A percentile compares a stretch with the other conserved stretches of the same genome.
These are phyloP conservation scores for Colletes collaris DNA, from an alignment of 2,888 invertebrate genomes.

Conservation along the genomic window DNA sequence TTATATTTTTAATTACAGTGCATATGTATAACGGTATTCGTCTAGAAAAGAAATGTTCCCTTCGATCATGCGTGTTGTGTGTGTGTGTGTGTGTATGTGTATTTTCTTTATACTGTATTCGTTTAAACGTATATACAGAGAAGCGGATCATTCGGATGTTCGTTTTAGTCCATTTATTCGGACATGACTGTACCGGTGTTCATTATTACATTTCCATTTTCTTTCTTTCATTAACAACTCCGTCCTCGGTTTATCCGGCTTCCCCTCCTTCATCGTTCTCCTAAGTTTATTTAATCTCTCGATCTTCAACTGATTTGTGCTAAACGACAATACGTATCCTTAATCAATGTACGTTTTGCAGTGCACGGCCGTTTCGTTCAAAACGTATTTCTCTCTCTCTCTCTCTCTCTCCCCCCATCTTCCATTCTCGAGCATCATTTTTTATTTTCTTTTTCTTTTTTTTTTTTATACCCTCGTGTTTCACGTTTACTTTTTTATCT, in stretches of 20 bases:
- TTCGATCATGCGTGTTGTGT: conserved; percentile 33
- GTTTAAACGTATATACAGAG: conserved; percentile 46
- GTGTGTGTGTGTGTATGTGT: conserved; percentile 4
- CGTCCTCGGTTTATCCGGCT: conserved; percentile 35
- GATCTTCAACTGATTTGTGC: conserved; percentile 74
- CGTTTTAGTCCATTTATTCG: conserved; percentile 40
- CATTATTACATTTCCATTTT: conserved; percentile 13
- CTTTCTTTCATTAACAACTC: conserved; percentile 30
- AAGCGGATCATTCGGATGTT: conserved; percentile 31
- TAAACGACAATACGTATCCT: conserved; percentile 76
- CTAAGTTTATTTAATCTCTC: conserved; percentile 35
- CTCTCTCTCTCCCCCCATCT: background rate
- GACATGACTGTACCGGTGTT: conserved; percentile 67
- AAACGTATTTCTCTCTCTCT: conserved; percentile 19
- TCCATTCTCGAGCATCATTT: conserved; percentile 10
- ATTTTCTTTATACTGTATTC: conserved; percentile 19
- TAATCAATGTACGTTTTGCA: conserved; percentile 70
- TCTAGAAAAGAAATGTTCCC: conserved; percentile 64
- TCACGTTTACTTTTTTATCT: background rate
- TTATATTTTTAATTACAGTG: conserved; percentile 59
- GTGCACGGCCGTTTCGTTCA: conserved; percentile 57
- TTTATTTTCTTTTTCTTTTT: background rate
- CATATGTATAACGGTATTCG: conserved; percentile 57
- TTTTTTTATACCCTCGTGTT: background rate
- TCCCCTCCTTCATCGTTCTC: conserved; percentile 2